Evolutionary conservation across 2,888 invertebrate genomes (phyloP).

Genomic region (Doris montereyensis): DNA sequence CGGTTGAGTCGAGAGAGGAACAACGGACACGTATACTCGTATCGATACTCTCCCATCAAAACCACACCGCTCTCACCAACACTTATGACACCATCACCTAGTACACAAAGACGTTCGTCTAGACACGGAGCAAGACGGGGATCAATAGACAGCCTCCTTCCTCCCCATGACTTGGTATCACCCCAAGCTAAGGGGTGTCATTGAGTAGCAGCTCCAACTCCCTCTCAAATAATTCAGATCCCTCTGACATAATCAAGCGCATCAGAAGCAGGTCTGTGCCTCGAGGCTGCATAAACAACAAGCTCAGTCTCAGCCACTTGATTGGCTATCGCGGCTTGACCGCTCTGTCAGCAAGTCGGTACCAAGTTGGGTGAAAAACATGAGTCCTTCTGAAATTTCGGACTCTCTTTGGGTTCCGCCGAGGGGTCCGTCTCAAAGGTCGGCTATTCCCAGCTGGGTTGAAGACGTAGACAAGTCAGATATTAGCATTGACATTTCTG

Average conservation of each 20-base stretch:
- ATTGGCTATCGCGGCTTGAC: slow-evolving; percentile 55
- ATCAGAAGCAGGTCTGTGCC: slow-evolving; percentile 37
- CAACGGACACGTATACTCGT: slow-evolving; percentile 29
- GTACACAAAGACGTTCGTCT: background rate
- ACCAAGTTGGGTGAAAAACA: slow-evolving; percentile 57
- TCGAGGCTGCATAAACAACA: too few relatives aligned
- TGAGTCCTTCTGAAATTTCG: slow-evolving; percentile 29
- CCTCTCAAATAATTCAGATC: slow-evolving; percentile 25
- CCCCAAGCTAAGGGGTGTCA: too few relatives aligned
- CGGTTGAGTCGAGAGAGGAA: background rate
- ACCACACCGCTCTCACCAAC: too few relatives aligned
- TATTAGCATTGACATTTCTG: background rate
- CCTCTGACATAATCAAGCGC: slow-evolving; percentile 6
- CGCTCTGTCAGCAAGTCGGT: slow-evolving; percentile 48
- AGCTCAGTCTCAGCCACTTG: slow-evolving; percentile 40
- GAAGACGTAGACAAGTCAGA: slow-evolving; percentile 13
- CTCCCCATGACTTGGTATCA: too few relatives aligned
- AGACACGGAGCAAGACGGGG: background rate
- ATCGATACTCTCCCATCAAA: slow-evolving; percentile 5
- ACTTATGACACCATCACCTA: too few relatives aligned
- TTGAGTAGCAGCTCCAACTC: slow-evolving; percentile 21
- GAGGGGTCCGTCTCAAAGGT: too few relatives aligned
- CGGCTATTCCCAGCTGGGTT: slow-evolving; percentile 17
- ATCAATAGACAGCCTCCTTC: slow-evolving; percentile 15
- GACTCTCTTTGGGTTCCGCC: slow-evolving; percentile 34